Evolutionary conservation across 2,113 vertebrate genomes (phyloP), one percentile per base, ranked within the genome.

Genomic region (Nycticorax nycticorax): DNA sequence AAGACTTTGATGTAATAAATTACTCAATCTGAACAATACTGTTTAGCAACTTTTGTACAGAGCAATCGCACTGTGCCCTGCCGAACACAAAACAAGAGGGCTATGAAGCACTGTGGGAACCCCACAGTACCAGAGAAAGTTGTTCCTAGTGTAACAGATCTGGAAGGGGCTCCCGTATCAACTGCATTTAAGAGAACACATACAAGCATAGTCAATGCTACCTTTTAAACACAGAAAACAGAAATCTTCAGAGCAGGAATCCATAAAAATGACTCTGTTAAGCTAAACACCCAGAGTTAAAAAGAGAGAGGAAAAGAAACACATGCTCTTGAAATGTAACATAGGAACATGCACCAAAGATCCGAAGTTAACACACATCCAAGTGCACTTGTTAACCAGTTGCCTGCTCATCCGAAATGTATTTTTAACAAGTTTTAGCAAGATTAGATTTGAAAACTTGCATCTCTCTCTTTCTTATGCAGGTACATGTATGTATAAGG

Each of bases 361-460:
- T 32, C 85, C 30, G 43, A 86, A 95, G 93, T 94, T 85, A 96
- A 94, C 78, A 86, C 94, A 90, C 88, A 83, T 87, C 93, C 64
- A 69, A 84, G 35, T 68, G 85, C 47, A 91, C 87, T 87, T 75
- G 88, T 83, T 88, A 94, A 96, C 85, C 79, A 57, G 86, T 57
- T 66, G 84, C 85, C 71, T 93, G 89, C 68, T 80, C 62, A 90
- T 35, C 74, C 27, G 4, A 71, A 59, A 80, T 85, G n/a, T 2
- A 39, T 12, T 75, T 91, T 52, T 8, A 83, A 85, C 62, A 83
- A 94, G 93, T 87, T 95, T 95, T 92, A 96, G 97, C 95, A 80
- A 94, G 96, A 69, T 78, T 75, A 52, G 84, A 88, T 86, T 90
- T 93, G 94, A 96, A 94, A 91, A 85, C 39, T 62, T 73, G 89